Evolutionary conservation across 2,888 invertebrate genomes (phyloP), one percentile per base, ranked within the genome.

Genomic region (Ctena decussata): DNA sequence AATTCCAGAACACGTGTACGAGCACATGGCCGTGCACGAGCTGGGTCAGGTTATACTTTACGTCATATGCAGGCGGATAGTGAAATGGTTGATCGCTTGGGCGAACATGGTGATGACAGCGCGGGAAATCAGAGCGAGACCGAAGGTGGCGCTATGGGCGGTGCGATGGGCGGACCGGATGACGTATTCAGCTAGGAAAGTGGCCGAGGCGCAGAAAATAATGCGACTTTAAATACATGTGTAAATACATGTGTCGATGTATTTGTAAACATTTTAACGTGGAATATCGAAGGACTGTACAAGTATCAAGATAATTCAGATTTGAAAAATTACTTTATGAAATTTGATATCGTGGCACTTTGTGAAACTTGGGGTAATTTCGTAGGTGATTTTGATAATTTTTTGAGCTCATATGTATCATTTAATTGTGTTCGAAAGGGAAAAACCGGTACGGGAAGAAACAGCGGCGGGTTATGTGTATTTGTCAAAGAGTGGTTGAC

Each of bases 221-320:
- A 6, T 24, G 39, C 6, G 12, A 71, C 21, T 35, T 30, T 35
- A 39, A 71, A 39, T 35, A 35, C 6, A 71, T n/a, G n/a, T n/a
- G 30, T n/a, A 71, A 18, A 21, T 6, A 27, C 72, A 72, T 27
- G n/a, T 72, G 72, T 41, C 5, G 39, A 35, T 35, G 37, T 71
- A 35, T 71, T 41, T 72, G 30, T 76, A n/a, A 65, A 76, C 41
- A 60, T 76, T 65, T 39, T 65, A n/a, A 39, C 57, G 24, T 76
- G 76, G 76, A 76, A 76, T 37, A 41, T 65, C 15, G 35, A 39
- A 24, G 76, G 76, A 6, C 41, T 76, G 27, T 15, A 27, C 32
- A 76, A 76, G 21, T 65, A 57, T 76, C 32, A 39, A n/a, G 12
- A 21, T 24, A 35, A 76, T 39, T 18, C 65, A 0, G 65, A 76